These are phyloP conservation scores for Scaptomyza polygonia DNA, from an alignment of 2,888 invertebrate genomes.

Conservation along the genomic window DNA sequence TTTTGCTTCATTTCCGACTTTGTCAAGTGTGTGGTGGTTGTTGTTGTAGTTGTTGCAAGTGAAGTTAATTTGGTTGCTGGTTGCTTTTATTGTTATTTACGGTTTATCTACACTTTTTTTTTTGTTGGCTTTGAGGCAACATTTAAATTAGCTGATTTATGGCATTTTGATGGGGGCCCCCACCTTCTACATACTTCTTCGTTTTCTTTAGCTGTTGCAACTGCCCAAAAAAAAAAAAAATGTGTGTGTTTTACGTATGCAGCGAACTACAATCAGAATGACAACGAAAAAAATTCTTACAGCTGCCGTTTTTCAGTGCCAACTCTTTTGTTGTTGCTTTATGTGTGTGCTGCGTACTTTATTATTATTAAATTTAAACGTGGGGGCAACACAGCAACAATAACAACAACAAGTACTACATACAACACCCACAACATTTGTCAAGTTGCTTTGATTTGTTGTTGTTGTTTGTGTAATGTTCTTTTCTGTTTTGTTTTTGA, in stretches of 20 bases:
- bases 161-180: constrained; percentile 72
- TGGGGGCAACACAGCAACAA: constrained; percentile 60
- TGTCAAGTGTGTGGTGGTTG: constrained; percentile 1
- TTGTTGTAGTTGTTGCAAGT: constrained; percentile 32
- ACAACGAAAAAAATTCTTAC: constrained; percentile 54
- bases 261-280: constrained; percentile 13
- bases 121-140: too few relatives aligned
- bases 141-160: constrained; percentile 79
- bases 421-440: constrained; percentile 70
- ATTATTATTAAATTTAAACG: constrained; percentile 74
- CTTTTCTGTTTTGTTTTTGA: constrained; percentile 43
- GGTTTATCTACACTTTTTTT: constrained; percentile 50
- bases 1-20: constrained; percentile 21
- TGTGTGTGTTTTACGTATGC: constrained; percentile 42
- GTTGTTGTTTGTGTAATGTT: constrained; percentile 10
- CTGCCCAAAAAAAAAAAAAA: constrained; percentile 30
- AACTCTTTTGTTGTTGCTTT: constrained; percentile 42
- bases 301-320: constrained; percentile 57
- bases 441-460: constrained; percentile 61
- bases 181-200: background rate
- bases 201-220: constrained; percentile 5
- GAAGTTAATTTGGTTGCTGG: constrained; percentile 13
- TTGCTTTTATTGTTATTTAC: constrained; percentile 58
- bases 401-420: constrained; percentile 45
- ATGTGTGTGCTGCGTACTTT: constrained; percentile 59